These are phyloP conservation scores for Drosophila lacteicornis DNA, from an alignment of 1,140 invertebrate genomes.

Conservation along the genomic window DNA sequence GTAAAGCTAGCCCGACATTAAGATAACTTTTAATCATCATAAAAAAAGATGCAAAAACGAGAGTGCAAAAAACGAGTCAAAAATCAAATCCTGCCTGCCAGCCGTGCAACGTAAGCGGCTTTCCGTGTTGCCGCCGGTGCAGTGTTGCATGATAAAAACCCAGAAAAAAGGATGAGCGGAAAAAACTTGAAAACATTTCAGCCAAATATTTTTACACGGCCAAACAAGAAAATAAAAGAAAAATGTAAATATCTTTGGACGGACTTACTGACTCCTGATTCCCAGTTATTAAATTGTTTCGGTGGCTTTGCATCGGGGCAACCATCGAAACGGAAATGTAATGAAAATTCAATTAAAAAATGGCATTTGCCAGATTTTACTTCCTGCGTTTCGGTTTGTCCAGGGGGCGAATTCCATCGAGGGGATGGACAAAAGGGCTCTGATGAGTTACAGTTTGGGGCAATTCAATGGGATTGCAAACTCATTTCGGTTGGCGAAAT, in stretches of 20 bases:
- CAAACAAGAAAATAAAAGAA: conserved; percentile 39
- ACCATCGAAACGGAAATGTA: conserved; percentile 77
- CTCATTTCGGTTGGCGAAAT: conserved; percentile 42
- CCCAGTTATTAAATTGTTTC: conserved; percentile 72
- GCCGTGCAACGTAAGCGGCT: conserved; percentile 72
- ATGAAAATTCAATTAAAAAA: conserved; percentile 84
- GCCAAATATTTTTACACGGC: conserved; percentile 49
- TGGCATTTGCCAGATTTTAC: conserved; percentile 78
- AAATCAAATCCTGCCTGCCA: conserved; percentile 43
- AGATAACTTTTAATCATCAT: conserved; percentile 82
- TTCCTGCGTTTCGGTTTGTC: conserved; percentile 27
- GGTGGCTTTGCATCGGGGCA: conserved; percentile 32
- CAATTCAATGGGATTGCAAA: conserved; percentile 45
- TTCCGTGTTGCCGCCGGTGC: conserved; percentile 68
- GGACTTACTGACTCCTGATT: conserved; percentile 57
- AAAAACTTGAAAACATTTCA: conserved; percentile 51
- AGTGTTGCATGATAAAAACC: conserved; percentile 53
- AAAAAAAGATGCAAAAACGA: conserved; percentile 56
- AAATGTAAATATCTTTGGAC: conserved; percentile 36
- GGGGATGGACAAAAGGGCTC: conserved; percentile 20
- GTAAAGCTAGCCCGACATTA: conserved; percentile 76
- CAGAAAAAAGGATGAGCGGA: conserved; percentile 19
- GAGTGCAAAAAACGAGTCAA: conserved; percentile 30
- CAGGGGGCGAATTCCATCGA: conserved; percentile 12
- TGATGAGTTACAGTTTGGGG: conserved; percentile 43